Conservation (phyloP, 2,888 invertebrate species). For the Molorchus minor region DNA sequence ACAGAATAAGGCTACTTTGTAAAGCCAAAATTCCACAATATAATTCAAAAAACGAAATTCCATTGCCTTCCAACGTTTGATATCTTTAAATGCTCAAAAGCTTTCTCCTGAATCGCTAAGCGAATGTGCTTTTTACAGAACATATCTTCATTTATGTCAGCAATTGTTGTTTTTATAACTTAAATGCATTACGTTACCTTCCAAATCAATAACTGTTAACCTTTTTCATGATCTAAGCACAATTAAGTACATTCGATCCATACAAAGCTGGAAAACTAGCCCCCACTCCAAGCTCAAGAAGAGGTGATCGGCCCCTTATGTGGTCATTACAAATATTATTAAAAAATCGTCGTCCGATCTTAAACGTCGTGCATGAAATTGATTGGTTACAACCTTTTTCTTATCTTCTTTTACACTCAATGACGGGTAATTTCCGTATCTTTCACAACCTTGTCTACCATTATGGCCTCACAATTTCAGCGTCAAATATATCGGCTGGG, state of each 20-base stretch:
- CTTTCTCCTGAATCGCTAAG: neutral
- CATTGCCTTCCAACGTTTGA: neutral
- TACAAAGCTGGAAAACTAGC: neutral
- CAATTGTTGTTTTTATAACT: neutral
- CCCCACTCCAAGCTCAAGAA: neutral
- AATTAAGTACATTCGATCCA: neutral
- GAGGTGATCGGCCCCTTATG: neutral
- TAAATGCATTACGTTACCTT: neutral
- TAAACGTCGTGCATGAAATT: neutral
- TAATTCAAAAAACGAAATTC: neutral
- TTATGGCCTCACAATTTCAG: constrained; percentile 1
- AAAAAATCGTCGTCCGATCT: neutral
- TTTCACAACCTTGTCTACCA: neutral
- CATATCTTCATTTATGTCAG: neutral
- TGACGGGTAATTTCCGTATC: neutral
- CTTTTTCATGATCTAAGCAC: neutral
- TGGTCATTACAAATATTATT: neutral
- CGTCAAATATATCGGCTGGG: neutral
- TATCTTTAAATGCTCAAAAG: neutral
- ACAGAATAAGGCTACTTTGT: neutral
- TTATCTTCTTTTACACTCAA: neutral
- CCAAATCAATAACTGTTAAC: neutral
- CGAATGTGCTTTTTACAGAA: neutral
- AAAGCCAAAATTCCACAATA: neutral
- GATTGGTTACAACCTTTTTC: neutral